Evolutionary conservation across 2,888 invertebrate genomes (phyloP).

Genomic region (Masnerella sp.): DNA sequence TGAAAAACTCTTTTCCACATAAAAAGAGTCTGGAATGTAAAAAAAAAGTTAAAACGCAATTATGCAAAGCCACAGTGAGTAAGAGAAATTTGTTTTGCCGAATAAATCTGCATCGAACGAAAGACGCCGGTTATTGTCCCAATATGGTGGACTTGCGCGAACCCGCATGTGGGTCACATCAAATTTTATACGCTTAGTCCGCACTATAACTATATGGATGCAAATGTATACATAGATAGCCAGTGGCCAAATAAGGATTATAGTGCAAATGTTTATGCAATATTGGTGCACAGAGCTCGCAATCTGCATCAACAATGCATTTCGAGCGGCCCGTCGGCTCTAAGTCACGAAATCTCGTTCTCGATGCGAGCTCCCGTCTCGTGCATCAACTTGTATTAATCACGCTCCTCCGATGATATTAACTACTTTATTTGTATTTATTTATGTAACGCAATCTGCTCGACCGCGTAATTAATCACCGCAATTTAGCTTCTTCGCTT

Average conservation of each 20-base stretch:
- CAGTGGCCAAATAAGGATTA: constrained; percentile 46
- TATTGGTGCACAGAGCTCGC: constrained; percentile 29
- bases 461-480: background rate
- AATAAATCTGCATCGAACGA: constrained; percentile 5
- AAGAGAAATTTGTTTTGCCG: too few relatives aligned
- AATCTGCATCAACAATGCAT: constrained; percentile 44
- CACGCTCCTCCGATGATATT: constrained; percentile 21
- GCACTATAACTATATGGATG: constrained; percentile 14
- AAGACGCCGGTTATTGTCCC: constrained; percentile 6
- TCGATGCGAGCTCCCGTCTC: constrained; percentile 16
- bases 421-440: constrained; percentile 36
- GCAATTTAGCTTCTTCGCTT: constrained; percentile 16
- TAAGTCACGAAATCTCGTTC: constrained; percentile 29
- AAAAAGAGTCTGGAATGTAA: too few relatives aligned
- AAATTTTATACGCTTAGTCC: constrained; percentile 16
- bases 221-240: constrained; percentile 37
- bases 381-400: constrained; percentile 39
- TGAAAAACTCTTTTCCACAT: too few relatives aligned
- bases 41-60: too few relatives aligned
- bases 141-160: background rate
- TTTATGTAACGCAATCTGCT: constrained; percentile 32
- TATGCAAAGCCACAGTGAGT: too few relatives aligned
- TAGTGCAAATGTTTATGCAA: constrained; percentile 43
- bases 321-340: constrained; percentile 18
- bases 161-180: constrained; percentile 17